These are phyloP conservation scores for Gasteruption jaculator DNA, from an alignment of 2,888 invertebrate genomes.

Conservation along the genomic window DNA sequence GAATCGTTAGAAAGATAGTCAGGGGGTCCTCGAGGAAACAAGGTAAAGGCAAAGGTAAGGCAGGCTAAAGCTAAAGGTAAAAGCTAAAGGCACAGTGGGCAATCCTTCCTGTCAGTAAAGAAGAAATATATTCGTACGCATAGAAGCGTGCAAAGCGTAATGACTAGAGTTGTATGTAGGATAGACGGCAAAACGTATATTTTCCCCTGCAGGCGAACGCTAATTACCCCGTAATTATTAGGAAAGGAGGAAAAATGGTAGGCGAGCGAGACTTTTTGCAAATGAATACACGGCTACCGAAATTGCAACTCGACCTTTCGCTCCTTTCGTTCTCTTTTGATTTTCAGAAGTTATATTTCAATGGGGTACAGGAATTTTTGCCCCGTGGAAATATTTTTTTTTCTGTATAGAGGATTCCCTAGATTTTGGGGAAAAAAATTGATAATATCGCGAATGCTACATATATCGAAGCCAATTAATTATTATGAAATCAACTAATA, in stretches of 20 bases:
- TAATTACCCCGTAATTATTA: constrained; percentile 33
- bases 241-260: background rate
- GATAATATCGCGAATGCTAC: no score
- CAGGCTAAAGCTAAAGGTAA: constrained; percentile 21
- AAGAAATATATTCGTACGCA: constrained; percentile 38
- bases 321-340: no score
- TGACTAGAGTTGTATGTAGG: constrained; percentile 21
- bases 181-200: constrained; percentile 26
- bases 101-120: constrained; percentile 31
- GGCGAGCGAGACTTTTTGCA: constrained; percentile 16
- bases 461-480: no score
- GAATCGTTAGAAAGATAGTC: constrained; percentile 12
- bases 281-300: no score
- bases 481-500: no score
- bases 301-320: no score
- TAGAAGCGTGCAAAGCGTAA: constrained; percentile 31
- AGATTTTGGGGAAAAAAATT: no score
- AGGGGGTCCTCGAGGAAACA: constrained; percentile 14
- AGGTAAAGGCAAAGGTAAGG: constrained; percentile 20
- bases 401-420: no score
- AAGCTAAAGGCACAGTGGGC: constrained; percentile 33
- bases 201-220: constrained; percentile 26
- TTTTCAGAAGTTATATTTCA: no score
- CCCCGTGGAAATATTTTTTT: no score
- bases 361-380: no score